Percentiles rank a stretch among this genome's conserved stretches.
These are phyloP conservation scores for Holacanthella duospinosa DNA, from an alignment of 2,888 invertebrate genomes.

Conservation along the genomic window DNA sequence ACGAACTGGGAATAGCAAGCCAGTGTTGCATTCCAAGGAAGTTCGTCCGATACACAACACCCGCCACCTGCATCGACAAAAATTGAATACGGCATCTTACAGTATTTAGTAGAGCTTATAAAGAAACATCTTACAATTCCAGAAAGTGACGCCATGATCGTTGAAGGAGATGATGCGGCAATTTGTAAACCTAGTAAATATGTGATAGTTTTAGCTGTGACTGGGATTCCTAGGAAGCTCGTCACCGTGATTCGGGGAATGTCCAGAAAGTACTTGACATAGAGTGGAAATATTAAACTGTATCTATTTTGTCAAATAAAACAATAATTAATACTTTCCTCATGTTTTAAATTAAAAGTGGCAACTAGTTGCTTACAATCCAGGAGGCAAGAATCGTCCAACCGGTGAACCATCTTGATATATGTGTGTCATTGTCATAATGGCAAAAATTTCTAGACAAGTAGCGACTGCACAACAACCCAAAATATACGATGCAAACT, in stretches of 20 bases:
- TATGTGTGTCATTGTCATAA: conserved; percentile 39
- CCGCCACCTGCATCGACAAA: conserved; percentile 36
- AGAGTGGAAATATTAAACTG: conserved; percentile 45
- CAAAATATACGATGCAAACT: conserved; percentile 45
- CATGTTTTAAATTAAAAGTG: not conserved
- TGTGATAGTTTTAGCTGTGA: conserved; percentile 48
- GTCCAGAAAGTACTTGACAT: conserved; percentile 47
- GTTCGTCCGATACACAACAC: conserved; percentile 42
- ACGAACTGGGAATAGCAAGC: conserved; percentile 42
- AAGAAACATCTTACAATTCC: conserved; percentile 42
- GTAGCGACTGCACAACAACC: conserved; percentile 43
- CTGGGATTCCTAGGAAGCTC: conserved; percentile 42
- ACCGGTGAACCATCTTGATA: conserved; percentile 39
- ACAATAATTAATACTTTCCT: not conserved
- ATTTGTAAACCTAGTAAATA: conserved; percentile 48
- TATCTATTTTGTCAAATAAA: conserved; percentile 38
- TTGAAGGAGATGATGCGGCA: conserved; percentile 41
- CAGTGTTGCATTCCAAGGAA: conserved; percentile 42
- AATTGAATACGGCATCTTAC: not conserved
- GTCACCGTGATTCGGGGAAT: conserved; percentile 41
- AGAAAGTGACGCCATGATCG: conserved; percentile 42
- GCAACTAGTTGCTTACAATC: conserved; percentile 44
- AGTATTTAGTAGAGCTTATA: not conserved
- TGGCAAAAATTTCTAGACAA: conserved; percentile 42
- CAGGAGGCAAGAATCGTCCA: conserved; percentile 43